Percentiles rank a stretch among this genome's conserved stretches.
Evolutionary conservation across 2,888 invertebrate species (phyloP).

Genomic region (Embidobia sp.): DNA sequence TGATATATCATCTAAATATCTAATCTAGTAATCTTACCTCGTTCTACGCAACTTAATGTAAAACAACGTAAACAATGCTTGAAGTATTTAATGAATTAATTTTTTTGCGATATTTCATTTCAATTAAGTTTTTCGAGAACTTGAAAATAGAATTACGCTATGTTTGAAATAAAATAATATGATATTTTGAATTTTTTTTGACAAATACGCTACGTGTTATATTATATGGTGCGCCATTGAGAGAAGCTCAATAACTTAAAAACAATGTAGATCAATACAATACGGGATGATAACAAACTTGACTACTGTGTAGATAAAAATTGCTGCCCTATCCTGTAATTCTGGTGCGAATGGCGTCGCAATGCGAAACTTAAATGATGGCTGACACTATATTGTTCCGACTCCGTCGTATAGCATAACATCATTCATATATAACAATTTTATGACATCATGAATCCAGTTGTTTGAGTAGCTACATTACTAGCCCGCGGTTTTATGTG

Average conservation of each 20-base stretch:
- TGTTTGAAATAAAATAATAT: too few relatives aligned
- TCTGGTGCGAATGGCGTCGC: conserved; percentile 31
- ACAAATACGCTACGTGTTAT: too few relatives aligned
- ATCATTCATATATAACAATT: conserved; percentile 57
- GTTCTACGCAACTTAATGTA: too few relatives aligned
- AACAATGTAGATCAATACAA: conserved; percentile 29
- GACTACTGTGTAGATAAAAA: conserved; percentile 45
- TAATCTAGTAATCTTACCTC: too few relatives aligned
- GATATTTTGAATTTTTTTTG: too few relatives aligned
- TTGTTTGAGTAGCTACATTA: conserved; percentile 49
- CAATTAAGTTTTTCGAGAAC: too few relatives aligned
- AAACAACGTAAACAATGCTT: too few relatives aligned
- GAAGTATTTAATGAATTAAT: too few relatives aligned
- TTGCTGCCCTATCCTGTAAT: conserved; percentile 25
- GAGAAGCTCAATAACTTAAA: conserved; percentile 7
- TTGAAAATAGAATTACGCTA: too few relatives aligned
- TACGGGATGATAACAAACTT: conserved; percentile 19
- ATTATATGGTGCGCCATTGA: not conserved
- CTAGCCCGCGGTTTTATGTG: conserved; percentile 42
- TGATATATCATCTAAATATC: too few relatives aligned
- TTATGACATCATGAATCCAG: conserved; percentile 57
- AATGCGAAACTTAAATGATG: conserved; percentile 34
- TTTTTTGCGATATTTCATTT: too few relatives aligned
- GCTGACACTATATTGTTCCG: conserved; percentile 35
- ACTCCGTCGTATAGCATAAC: conserved; percentile 14